Evolutionary conservation across 2,113 vertebrate species (phyloP).

Genomic region (Corydoras sp.): DNA sequence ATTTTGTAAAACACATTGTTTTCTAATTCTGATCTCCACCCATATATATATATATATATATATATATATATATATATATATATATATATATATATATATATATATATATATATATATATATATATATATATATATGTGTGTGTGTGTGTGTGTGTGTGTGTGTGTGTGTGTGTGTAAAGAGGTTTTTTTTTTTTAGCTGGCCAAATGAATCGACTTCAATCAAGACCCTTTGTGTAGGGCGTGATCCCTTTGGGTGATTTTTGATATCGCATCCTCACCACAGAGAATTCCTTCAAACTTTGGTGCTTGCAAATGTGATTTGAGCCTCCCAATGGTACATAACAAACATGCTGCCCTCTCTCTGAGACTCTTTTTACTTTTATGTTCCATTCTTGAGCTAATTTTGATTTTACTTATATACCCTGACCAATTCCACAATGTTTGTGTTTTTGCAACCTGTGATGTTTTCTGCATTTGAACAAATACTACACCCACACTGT

Average conservation of each 20-base stretch:
- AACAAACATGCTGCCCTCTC: conserved; percentile 45
- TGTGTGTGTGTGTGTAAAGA: no score
- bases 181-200: no score
- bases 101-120: no score
- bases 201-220: background rate
- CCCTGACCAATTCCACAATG: conserved; percentile 40
- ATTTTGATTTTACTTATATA: conserved; percentile 47
- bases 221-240: conserved; percentile 16
- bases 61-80: no score
- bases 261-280: conserved; percentile 10
- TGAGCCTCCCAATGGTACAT: conserved; percentile 43
- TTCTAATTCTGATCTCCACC: no score
- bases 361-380: conserved; percentile 41
- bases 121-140: no score
- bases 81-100: no score
- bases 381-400: conserved; percentile 49
- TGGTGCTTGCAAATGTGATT: conserved; percentile 41
- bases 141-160: no score
- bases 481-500: no score
- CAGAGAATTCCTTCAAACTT: conserved; percentile 36
- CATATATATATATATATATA: no score
- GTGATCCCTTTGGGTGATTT: conserved; percentile 26
- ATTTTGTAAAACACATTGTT: no score
- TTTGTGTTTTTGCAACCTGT: conserved; percentile 41
- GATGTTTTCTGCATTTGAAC: conserved; percentile 12